Conservation (phyloP, 2,888 invertebrate genomes). For the Latheticus oryzae region DNA sequence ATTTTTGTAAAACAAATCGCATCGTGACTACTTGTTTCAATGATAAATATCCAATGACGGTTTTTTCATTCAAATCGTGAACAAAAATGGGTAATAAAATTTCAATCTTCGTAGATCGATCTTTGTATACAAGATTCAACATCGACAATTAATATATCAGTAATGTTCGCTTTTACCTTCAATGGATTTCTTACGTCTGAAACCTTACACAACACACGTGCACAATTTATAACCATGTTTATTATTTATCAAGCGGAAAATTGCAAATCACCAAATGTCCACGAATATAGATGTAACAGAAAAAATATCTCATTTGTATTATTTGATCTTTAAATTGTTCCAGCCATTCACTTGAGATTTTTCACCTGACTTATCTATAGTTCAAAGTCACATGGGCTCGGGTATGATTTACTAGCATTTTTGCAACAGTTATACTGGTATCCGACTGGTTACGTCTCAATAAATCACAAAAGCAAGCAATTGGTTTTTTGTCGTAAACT, state of each 20-base stretch:
- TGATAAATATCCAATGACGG: constrained; percentile 25
- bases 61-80: constrained; percentile 15
- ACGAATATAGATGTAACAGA: no score
- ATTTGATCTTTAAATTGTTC: no score
- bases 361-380: constrained; percentile 13
- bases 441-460: constrained; percentile 2
- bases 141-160: constrained; percentile 31
- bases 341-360: no score
- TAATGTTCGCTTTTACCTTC: constrained; percentile 35
- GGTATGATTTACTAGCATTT: constrained; percentile 18
- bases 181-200: constrained; percentile 27
- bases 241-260: constrained; percentile 29
- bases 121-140: background rate
- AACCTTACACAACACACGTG: constrained; percentile 30
- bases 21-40: constrained; percentile 25
- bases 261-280: no score
- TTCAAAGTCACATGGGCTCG: constrained; percentile 13
- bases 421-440: constrained; percentile 20
- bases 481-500: constrained; percentile 21
- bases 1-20: constrained; percentile 23
- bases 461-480: constrained; percentile 31
- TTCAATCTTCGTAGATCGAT: constrained; percentile 19
- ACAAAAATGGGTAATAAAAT: constrained; percentile 17
- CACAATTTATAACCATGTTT: constrained; percentile 36
- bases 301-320: no score